Base-by-base conservation (phyloP, 2,113 vertebrate genomes). In the Elaphurus davidianus region DNA sequence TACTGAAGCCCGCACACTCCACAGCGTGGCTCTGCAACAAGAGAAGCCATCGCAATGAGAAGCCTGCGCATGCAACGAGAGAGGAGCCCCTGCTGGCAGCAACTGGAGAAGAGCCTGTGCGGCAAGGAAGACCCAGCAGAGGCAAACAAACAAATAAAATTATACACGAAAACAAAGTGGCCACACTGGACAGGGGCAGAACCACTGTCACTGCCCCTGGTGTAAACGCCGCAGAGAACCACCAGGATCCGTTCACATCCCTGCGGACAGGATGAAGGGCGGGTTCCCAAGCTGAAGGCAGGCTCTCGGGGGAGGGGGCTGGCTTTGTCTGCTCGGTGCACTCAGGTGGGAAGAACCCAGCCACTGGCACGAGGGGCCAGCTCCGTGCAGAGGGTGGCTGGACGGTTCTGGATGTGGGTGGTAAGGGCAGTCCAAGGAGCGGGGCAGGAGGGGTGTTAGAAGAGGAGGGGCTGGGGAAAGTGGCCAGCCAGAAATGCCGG, bases 211-310 rank as follows among this genome's bases (percentile, higher is more conserved):
- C 45, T 3, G 47, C 19, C 8, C 3, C 45, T 7, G 36, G 52
- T 21, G 33, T 28, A 7, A 57, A 16, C 0, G n/a, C 21, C 5
- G 28, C 52, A 13, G n/a, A 76, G 55, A 28, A 1, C 23, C 11
- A 0, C 5, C 6, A 4, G 62, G 33, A 1, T 14, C 25, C 2
- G 2, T 2, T 10, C 4, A 10, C 17, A 25, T 14, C 13, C 36
- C 1, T 2, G 36, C 7, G 55, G 55, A 6, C 0, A 0, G 36
- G 60, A 16, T 27, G 47, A 4, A 28, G 19, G 50, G 33, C 2
- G 10, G 59, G 7, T 36, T 59, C 67, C 33, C 28, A 0, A 2
- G 50, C 55, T 1, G 28, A 12, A 47, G 54, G 76, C 45, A 0
- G 90, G 33, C 50, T 33, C 50, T 28, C 7, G 1, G 8, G 11